These are phyloP conservation scores for Listrodromus nycthemerus DNA, from an alignment of 2,888 invertebrate species.

Conservation along the genomic window DNA sequence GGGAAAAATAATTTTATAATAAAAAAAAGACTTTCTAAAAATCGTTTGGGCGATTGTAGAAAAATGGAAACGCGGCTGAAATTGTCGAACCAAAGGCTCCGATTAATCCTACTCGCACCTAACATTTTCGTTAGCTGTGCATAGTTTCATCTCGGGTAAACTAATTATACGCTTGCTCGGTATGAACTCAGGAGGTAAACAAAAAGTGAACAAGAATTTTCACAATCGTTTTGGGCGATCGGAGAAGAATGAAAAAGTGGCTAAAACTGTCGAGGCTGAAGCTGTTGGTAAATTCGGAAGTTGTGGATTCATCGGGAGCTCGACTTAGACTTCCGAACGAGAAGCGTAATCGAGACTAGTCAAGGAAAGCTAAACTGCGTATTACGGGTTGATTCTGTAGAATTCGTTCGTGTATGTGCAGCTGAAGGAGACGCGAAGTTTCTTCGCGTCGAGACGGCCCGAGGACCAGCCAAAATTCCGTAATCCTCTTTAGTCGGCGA, in stretches of 20 bases:
- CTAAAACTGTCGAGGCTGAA: neutral
- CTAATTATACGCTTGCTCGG: neutral
- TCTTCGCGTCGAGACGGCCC: conserved; percentile 21
- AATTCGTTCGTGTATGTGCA: neutral
- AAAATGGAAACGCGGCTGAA: neutral
- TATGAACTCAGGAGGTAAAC: neutral
- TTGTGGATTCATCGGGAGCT: neutral
- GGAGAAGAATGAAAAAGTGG: neutral
- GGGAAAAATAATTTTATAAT: too few species aligned
- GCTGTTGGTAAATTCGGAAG: neutral
- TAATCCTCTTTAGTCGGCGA: conserved; percentile 84
- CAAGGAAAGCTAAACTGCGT: conserved; percentile 13
- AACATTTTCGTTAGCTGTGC: neutral
- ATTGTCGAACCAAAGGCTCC: neutral
- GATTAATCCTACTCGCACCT: neutral
- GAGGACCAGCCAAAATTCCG: conserved; percentile 77
- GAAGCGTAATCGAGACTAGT: conserved; percentile 6
- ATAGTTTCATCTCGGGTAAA: neutral
- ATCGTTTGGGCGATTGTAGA: neutral
- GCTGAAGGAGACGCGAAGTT: conserved; percentile 44
- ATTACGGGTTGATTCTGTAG: conserved; percentile 1
- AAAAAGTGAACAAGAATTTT: neutral
- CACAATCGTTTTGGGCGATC: neutral
- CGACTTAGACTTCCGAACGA: conserved; percentile 17
- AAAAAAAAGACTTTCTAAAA: neutral